A percentile compares a stretch with the other conserved stretches of the same genome.
Conservation (phyloP, 30 jellyfish, hydroid and myxozoan species). For the Hydra vulgaris region DNA sequence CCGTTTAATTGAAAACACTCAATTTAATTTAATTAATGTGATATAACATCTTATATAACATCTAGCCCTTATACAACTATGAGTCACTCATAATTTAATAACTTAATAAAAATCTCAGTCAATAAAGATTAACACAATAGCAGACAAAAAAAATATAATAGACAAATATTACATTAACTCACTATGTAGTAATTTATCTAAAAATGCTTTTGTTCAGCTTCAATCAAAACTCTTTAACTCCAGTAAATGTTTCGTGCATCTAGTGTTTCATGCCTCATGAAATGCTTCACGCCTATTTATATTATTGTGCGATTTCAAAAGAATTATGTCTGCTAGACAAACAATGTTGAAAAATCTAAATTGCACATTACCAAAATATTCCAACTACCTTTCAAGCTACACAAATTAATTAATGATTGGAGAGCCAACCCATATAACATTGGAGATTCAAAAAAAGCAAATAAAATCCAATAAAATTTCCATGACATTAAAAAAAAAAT, state of each 20-base stretch:
- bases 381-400: too few relatives aligned
- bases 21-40: too few relatives aligned
- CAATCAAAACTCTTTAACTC: not conserved
- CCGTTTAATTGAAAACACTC: not conserved
- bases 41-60: not conserved
- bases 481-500: too few relatives aligned
- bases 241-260: not conserved
- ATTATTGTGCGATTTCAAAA: not conserved
- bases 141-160: not conserved
- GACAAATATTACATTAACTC: not conserved
- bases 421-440: too few relatives aligned
- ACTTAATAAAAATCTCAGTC: not conserved
- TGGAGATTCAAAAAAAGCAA: too few relatives aligned
- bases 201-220: not conserved
- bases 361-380: not conserved
- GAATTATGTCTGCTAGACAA: not conserved
- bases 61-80: not conserved
- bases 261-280: too few relatives aligned
- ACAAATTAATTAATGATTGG: too few relatives aligned
- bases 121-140: too few relatives aligned
- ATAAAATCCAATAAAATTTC: too few relatives aligned
- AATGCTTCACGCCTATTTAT: too few relatives aligned
- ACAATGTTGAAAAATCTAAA: not conserved
- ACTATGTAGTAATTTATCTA: not conserved
- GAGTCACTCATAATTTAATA: not conserved